Percentiles rank a stretch among this genome's conserved stretches.
phyloP scores from a whole-genome alignment of 2,113 vertebrate genomes.

The Corythornis madagascariensis region DNA sequence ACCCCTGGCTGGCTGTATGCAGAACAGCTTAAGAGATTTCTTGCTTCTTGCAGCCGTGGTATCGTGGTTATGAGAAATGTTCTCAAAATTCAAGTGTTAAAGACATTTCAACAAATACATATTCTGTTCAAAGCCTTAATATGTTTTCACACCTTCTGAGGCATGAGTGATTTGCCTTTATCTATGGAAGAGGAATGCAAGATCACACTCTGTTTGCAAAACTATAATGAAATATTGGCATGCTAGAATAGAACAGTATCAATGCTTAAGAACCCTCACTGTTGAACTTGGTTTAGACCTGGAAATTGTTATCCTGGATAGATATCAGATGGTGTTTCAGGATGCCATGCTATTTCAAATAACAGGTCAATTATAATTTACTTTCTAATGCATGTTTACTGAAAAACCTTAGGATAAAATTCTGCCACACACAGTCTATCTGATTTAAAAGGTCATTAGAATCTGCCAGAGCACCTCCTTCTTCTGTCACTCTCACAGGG shows the following conservation, averaged over 20 bases:
- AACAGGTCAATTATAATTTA: conserved; percentile 23
- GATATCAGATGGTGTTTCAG: background rate
- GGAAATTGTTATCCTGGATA: background rate
- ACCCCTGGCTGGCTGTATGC: rapidly evolving
- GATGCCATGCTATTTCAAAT: background rate
- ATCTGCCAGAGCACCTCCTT: conserved; percentile 5
- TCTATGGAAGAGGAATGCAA: background rate
- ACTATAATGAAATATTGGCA: background rate
- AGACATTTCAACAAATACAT: background rate
- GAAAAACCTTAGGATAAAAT: conserved; percentile 12
- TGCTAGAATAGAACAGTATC: background rate
- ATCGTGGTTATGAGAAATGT: background rate
- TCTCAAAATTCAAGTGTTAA: background rate
- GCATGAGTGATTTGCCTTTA: background rate
- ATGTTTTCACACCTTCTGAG: background rate
- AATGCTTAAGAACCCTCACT: background rate
- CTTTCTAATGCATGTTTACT: background rate
- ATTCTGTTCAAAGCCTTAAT: background rate
- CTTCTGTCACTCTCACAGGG: conserved; percentile 18
- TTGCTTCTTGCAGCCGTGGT: background rate
- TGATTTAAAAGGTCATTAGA: conserved; percentile 38
- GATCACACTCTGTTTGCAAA: background rate
- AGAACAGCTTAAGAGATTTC: background rate
- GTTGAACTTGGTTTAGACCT: background rate
- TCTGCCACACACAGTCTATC: background rate